Conservation (phyloP, 1,140 invertebrate species). For the Antheraea pernyi region DNA sequence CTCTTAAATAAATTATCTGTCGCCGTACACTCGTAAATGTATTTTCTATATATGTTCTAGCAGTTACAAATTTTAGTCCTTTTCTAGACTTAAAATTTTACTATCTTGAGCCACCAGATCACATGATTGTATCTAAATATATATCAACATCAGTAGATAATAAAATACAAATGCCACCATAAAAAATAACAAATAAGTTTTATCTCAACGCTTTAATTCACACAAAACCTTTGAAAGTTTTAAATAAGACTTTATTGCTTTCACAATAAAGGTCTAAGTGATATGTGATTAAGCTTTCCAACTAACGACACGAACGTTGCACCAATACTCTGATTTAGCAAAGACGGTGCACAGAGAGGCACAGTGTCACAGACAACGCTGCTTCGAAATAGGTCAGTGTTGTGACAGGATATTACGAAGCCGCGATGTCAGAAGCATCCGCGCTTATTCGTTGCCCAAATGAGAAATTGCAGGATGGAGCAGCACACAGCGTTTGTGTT, state of each 20-base stretch:
- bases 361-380: slow-evolving; percentile 22
- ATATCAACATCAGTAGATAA: neutral
- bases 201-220: slow-evolving; percentile 64
- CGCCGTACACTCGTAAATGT: no score
- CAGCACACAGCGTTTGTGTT: neutral
- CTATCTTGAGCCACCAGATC: no score
- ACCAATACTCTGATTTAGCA: neutral
- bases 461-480: slow-evolving; percentile 55
- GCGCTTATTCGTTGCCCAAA: slow-evolving; percentile 54
- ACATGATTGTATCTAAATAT: no score
- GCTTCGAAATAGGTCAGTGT: slow-evolving; percentile 48
- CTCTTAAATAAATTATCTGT: no score
- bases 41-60: no score
- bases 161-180: neutral
- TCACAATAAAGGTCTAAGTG: slow-evolving; percentile 63
- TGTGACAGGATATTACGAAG: slow-evolving; percentile 70
- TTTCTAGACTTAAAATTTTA: no score
- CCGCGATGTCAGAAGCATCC: slow-evolving; percentile 61
- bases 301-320: slow-evolving; percentile 16
- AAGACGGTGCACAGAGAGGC: slow-evolving; percentile 13
- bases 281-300: slow-evolving; percentile 40
- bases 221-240: slow-evolving; percentile 50
- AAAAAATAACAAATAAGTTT: slow-evolving; percentile 34
- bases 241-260: slow-evolving; percentile 68
- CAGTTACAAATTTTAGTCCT: no score